Conservation (phyloP, 92 coral and sea anemone species). For the Parazoanthus darwini region DNA sequence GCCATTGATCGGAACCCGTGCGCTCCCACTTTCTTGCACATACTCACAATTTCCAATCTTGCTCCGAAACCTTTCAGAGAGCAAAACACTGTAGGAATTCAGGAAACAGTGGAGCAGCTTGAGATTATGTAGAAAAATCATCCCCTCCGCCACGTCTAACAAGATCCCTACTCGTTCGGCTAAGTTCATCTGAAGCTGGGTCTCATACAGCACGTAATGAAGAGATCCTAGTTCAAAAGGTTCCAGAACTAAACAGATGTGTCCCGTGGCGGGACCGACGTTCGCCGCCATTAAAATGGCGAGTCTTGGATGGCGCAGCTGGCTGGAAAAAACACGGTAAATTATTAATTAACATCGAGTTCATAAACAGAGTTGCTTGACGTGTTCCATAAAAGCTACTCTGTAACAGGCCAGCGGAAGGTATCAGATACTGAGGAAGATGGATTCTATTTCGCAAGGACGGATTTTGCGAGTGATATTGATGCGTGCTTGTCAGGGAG, state of each 20-base stretch:
- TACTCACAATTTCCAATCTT: conserved; percentile 74
- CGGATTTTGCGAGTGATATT: no score
- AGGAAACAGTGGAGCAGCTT: conserved; percentile 81
- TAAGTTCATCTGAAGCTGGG: conserved; percentile 60
- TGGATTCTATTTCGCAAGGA: no score
- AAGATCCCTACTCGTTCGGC: conserved; percentile 53
- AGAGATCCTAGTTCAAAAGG: conserved; percentile 71
- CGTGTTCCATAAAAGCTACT: no score
- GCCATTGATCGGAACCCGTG: conserved; percentile 11
- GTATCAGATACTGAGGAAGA: no score
- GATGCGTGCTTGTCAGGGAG: no score
- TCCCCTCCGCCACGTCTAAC: conserved; percentile 78
- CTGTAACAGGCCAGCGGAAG: no score
- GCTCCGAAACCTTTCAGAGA: conserved; percentile 57
- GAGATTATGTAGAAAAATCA: conserved; percentile 67
- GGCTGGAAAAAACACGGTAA: conserved; percentile 46
- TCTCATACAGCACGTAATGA: conserved; percentile 63
- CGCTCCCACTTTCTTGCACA: conserved; percentile 53
- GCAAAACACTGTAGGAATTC: conserved; percentile 69
- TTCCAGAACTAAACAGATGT: conserved; percentile 75
- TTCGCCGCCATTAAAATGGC: conserved; percentile 81
- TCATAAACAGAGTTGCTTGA: no score
- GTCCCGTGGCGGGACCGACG: conserved; percentile 54
- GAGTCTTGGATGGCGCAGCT: conserved; percentile 80
- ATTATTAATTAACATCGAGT: neutral